phyloP scores from a whole-genome alignment of 1,140 invertebrate species.

The Nasonia vitripennis region DNA sequence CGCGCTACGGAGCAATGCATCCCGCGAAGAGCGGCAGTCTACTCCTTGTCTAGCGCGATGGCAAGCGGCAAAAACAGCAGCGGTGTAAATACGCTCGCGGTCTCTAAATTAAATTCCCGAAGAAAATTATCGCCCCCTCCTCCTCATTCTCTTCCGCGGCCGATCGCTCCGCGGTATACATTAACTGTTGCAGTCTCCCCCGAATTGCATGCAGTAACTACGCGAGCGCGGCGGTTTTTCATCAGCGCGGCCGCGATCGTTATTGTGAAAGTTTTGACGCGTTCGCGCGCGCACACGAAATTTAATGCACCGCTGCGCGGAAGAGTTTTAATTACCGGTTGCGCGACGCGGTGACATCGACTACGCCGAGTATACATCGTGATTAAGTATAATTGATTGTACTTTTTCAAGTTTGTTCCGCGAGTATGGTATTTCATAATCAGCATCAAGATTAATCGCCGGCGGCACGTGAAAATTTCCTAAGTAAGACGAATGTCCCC shows the following conservation, averaged over 20 bases:
- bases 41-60: neutral
- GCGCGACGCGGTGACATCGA: neutral
- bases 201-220: neutral
- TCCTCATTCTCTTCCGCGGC: neutral
- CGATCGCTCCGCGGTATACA: neutral
- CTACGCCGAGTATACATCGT: neutral
- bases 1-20: constrained; percentile 11
- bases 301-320: neutral
- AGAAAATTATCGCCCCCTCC: neutral
- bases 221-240: neutral
- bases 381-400: constrained; percentile 26
- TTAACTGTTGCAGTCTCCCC: neutral
- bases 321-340: neutral
- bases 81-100: neutral
- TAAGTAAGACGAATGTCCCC: constrained; percentile 27
- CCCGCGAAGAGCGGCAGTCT: neutral
- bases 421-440: neutral
- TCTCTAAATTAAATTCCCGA: neutral
- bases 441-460: constrained; percentile 15
- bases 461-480: constrained; percentile 1
- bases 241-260: neutral
- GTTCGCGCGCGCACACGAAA: neutral
- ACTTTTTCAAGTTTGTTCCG: constrained; percentile 18
- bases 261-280: neutral
- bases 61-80: neutral